Evolutionary conservation across 2,888 invertebrate genomes (phyloP).

Genomic region (Cryptus viduatorius): DNA sequence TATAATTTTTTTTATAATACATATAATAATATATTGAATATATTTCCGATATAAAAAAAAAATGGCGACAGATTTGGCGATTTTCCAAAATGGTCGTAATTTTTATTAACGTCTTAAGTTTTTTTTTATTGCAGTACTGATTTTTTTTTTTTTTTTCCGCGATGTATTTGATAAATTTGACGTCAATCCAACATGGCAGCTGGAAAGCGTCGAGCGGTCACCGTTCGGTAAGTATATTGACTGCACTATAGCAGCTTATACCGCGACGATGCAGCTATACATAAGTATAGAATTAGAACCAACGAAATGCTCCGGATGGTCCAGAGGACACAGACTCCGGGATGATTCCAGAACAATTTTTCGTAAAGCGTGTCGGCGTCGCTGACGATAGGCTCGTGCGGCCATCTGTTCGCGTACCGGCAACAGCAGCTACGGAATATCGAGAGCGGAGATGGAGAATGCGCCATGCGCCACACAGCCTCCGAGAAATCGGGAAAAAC

Average conservation of each 20-base stretch:
- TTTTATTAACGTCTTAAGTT: too few relatives aligned
- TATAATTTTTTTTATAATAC: background rate
- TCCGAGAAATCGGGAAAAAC: slow-evolving; percentile 79
- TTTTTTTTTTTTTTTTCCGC: background rate
- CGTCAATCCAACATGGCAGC: slow-evolving; percentile 56
- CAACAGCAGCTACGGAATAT: slow-evolving; percentile 54
- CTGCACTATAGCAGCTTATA: background rate
- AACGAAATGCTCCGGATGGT: background rate
- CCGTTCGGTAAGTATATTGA: slow-evolving; percentile 15
- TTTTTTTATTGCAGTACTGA: too few relatives aligned
- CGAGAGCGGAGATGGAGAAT: slow-evolving; percentile 37
- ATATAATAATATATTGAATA: too few relatives aligned
- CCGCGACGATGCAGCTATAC: slow-evolving; percentile 20
- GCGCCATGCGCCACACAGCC: slow-evolving; percentile 28
- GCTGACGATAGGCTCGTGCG: slow-evolving; percentile 65
- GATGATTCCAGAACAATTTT: slow-evolving; percentile 60
- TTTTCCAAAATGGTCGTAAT: too few relatives aligned
- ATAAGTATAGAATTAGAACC: slow-evolving; percentile 6
- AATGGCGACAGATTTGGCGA: too few relatives aligned
- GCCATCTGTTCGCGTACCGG: slow-evolving; percentile 77
- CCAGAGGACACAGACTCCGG: background rate
- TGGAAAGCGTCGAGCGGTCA: slow-evolving; percentile 49
- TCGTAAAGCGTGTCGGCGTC: slow-evolving; percentile 55
- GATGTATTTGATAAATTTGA: slow-evolving; percentile 54
- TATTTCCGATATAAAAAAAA: too few relatives aligned